Conservation (phyloP, 2,797 vertebrate species). For the Euthynnus affinis region DNA sequence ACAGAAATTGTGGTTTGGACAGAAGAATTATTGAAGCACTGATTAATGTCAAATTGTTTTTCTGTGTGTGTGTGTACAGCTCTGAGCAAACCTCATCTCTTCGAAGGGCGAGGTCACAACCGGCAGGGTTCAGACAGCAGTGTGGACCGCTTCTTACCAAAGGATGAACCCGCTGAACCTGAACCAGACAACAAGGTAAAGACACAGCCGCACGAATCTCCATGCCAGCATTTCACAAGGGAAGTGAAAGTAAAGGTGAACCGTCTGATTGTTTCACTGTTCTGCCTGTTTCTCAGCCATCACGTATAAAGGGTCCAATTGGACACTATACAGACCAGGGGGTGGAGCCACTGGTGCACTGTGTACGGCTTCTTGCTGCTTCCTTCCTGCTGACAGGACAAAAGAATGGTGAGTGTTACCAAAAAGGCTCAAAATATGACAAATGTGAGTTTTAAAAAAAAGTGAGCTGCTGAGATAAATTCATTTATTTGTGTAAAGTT, state of each 20-base stretch:
- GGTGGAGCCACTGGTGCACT: conserved; percentile 93
- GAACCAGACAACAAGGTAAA: conserved; percentile 93
- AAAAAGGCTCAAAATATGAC: conserved; percentile 5
- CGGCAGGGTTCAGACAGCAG: conserved; percentile 95
- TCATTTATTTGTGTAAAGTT: neutral
- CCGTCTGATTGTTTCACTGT: neutral
- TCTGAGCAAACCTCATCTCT: conserved; percentile 91
- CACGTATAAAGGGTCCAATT: conserved; percentile 94
- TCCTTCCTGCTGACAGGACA: conserved; percentile 95
- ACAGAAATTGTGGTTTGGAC: neutral
- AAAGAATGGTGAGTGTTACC: conserved; percentile 87
- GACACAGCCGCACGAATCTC: too few species aligned
- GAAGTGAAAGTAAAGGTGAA: neutral
- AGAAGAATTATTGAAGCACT: neutral
- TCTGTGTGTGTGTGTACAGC: conserved; percentile 72
- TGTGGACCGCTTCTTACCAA: conserved; percentile 88
- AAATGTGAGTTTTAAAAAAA: neutral
- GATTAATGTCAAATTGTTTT: neutral
- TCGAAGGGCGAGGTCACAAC: conserved; percentile 91
- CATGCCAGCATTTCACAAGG: neutral
- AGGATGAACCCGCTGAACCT: conserved; percentile 90
- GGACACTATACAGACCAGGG: conserved; percentile 91
- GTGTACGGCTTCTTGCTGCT: conserved; percentile 93
- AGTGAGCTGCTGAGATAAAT: neutral
- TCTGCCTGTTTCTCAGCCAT: conserved; percentile 82